Conservation (phyloP, 1,140 invertebrate species). For the Ericerus pela region DNA sequence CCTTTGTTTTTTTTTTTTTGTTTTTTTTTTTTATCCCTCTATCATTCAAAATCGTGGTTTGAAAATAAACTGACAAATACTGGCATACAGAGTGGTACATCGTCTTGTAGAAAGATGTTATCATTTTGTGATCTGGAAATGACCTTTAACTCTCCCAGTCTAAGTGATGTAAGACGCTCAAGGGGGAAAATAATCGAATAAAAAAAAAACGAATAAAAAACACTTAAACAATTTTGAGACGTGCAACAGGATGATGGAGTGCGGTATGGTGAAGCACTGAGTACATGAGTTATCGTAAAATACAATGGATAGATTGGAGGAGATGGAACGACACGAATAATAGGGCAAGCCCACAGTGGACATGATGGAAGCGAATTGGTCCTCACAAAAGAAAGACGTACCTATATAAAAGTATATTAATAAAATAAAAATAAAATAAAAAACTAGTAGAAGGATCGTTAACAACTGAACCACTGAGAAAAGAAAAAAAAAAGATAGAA, state of each 20-base stretch:
- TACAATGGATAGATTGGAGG: constrained; percentile 4
- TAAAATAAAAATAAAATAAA: no score
- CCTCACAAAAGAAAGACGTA: not conserved
- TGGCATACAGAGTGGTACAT: no score
- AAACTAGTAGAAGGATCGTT: not conserved
- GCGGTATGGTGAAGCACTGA: not conserved
- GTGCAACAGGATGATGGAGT: no score
- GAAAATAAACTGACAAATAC: no score
- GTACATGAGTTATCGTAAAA: constrained; percentile 6
- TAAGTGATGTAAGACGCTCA: constrained; percentile 5
- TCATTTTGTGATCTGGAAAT: not conserved
- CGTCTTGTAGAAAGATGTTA: constrained; percentile 5
- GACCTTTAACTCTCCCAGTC: constrained; percentile 4
- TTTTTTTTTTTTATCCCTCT: no score
- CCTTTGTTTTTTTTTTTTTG: no score
- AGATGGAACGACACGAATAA: not conserved
- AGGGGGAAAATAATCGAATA: no score
- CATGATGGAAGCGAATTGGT: constrained; percentile 4
- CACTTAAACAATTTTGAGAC: no score
- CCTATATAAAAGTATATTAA: no score
- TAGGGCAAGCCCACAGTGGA: constrained; percentile 5
- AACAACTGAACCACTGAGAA: not conserved
- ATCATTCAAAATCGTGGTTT: no score
- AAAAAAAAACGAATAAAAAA: no score
- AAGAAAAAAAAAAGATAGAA: no score